phyloP scores from a whole-genome alignment of 2,888 invertebrate species.

The Diploptera punctata region DNA sequence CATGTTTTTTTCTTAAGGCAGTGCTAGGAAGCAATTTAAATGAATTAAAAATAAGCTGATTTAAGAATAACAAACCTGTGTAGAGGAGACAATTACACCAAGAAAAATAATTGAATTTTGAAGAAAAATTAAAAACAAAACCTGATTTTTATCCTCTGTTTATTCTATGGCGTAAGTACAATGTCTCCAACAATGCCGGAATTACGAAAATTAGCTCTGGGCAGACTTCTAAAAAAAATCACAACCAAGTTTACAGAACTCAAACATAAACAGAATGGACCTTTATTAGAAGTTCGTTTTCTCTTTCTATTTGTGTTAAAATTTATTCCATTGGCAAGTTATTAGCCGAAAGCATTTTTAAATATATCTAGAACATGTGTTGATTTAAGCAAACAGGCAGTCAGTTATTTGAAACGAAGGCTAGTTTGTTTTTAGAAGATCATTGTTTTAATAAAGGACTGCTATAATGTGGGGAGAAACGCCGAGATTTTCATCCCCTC shows the following conservation, averaged over 20 bases:
- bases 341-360: background rate
- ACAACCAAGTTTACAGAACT: background rate
- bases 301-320: background rate
- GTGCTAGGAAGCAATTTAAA: too few species aligned
- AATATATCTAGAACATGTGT: background rate
- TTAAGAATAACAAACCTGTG: too few species aligned
- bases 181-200: too few species aligned
- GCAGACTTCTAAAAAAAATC: too few species aligned
- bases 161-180: too few species aligned
- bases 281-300: background rate
- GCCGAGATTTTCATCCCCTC: conserved; percentile 1
- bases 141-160: too few species aligned
- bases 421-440: conserved; percentile 14
- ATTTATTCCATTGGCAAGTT: conserved; percentile 1
- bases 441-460: conserved; percentile 15
- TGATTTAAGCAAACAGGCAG: conserved; percentile 20
- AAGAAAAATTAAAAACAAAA: too few species aligned
- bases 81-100: too few species aligned
- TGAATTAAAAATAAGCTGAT: too few species aligned
- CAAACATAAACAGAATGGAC: background rate
- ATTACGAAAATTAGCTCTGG: too few species aligned
- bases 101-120: too few species aligned
- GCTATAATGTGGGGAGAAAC: background rate
- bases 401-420: background rate
- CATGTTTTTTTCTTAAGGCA: too few species aligned